Conservation (phyloP, 2,888 invertebrate genomes). For the Drosophila yooni region DNA sequence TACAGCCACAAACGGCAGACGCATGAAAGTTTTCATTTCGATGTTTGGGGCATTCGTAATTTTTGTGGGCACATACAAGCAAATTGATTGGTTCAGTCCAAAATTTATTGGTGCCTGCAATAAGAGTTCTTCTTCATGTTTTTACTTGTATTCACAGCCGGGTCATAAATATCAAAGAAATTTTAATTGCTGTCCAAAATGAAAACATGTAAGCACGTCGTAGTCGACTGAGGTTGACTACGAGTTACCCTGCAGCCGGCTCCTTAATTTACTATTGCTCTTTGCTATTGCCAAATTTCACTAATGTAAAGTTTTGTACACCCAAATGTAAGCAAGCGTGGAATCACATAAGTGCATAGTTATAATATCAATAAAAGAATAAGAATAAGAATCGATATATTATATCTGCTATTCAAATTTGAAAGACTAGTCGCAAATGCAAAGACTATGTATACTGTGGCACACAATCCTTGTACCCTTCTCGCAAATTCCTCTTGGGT, state of each 20-base stretch:
- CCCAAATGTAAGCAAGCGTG: background rate
- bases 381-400: background rate
- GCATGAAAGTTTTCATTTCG: constrained; percentile 56
- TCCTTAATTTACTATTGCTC: background rate
- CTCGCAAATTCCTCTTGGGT: background rate
- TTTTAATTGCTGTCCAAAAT: constrained; percentile 29
- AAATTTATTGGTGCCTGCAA: constrained; percentile 38
- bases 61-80: constrained; percentile 37
- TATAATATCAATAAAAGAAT: no score
- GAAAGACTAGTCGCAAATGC: background rate
- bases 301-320: background rate
- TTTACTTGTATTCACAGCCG: constrained; percentile 20
- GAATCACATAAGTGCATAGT: background rate
- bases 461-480: no score
- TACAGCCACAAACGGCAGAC: constrained; percentile 14
- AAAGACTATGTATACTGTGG: no score
- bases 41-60: constrained; percentile 36
- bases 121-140: constrained; percentile 18
- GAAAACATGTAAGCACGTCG: background rate
- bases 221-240: background rate
- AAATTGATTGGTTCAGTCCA: constrained; percentile 29
- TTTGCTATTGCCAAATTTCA: background rate
- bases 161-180: constrained; percentile 45
- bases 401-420: background rate
- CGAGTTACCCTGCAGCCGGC: background rate